Percentiles rank a stretch among this genome's conserved stretches.
Conservation (phyloP, 2,797 vertebrate genomes). For the Chromis chromis region DNA sequence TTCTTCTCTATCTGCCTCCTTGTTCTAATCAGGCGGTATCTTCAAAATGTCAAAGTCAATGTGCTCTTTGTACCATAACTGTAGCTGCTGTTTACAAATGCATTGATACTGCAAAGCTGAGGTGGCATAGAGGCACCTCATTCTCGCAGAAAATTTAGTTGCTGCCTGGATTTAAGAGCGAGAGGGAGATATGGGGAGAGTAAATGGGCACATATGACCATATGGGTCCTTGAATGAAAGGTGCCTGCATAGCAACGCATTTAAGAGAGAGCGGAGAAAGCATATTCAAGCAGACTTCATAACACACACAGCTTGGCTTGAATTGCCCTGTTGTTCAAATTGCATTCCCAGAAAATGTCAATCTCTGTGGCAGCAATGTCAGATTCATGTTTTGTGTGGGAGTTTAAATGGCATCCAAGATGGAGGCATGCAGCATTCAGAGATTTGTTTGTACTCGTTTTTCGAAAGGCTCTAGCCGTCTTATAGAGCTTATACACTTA, state of each 20-base stretch:
- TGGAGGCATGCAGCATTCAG: conserved; percentile 23
- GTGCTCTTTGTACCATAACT: conserved; percentile 18
- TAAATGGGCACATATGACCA: conserved; percentile 16
- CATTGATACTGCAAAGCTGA: not conserved
- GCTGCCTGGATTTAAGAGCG: conserved; percentile 26
- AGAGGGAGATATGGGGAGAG: conserved; percentile 5
- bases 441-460: conserved; percentile 31
- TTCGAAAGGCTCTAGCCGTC: conserved; percentile 13
- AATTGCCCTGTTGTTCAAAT: conserved; percentile 55
- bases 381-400: conserved; percentile 42
- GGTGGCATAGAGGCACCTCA: conserved; percentile 2
- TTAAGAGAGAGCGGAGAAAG: conserved; percentile 5
- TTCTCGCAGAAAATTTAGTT: conserved; percentile 23
- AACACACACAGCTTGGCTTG: conserved; percentile 40
- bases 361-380: conserved; percentile 32
- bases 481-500: conserved; percentile 20
- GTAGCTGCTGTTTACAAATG: conserved; percentile 5
- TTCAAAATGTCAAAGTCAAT: conserved; percentile 28
- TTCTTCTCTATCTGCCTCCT: not conserved
- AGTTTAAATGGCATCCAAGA: conserved; percentile 53
- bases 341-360: conserved; percentile 56
- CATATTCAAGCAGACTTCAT: conserved; percentile 33
- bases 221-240: conserved; percentile 48
- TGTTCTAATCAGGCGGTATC: conserved; percentile 15
- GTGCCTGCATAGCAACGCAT: conserved; percentile 26